Evolutionary conservation across 2,888 invertebrate genomes (phyloP).

Genomic region (Leptogaster cylindrica): DNA sequence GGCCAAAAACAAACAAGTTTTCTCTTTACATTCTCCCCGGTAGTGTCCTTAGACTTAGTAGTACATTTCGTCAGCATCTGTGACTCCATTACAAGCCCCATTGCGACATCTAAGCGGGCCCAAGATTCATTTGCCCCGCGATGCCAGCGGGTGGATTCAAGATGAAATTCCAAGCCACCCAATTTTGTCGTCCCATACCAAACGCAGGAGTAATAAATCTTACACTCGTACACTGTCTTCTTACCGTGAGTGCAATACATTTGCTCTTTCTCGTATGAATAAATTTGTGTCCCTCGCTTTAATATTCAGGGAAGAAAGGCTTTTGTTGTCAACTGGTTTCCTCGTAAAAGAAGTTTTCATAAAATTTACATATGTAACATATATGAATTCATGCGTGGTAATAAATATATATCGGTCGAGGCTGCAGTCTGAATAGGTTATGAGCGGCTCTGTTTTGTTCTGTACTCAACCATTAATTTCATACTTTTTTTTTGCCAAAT

Average conservation of each 20-base stretch:
- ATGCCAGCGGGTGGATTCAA: neutral
- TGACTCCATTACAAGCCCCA: constrained; percentile 11
- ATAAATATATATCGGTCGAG: constrained; percentile 9
- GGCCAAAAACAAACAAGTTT: neutral
- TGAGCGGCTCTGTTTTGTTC: constrained; percentile 14
- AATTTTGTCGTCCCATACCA: neutral
- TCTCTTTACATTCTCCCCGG: constrained; percentile 13
- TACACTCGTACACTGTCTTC: constrained; percentile 30
- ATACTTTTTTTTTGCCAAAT: too few relatives aligned
- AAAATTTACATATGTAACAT: constrained; percentile 28
- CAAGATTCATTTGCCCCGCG: constrained; percentile 16
- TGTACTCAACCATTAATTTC: constrained; percentile 30
- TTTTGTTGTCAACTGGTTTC: constrained; percentile 33
- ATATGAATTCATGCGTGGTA: constrained; percentile 4
- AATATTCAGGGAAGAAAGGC: constrained; percentile 19
- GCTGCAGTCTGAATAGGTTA: constrained; percentile 24
- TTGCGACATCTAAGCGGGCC: neutral
- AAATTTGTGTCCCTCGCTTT: constrained; percentile 36
- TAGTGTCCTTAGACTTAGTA: neutral
- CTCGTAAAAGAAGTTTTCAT: constrained; percentile 30
- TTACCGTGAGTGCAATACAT: constrained; percentile 36
- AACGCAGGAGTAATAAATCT: constrained; percentile 22
- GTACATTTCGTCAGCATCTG: neutral
- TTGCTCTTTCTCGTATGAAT: constrained; percentile 20
- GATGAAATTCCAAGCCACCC: neutral